A percentile compares a stretch with the other conserved stretches of the same genome.
Evolutionary conservation across 2,113 vertebrate species (phyloP).

Genomic region (Crotalus horridus): DNA sequence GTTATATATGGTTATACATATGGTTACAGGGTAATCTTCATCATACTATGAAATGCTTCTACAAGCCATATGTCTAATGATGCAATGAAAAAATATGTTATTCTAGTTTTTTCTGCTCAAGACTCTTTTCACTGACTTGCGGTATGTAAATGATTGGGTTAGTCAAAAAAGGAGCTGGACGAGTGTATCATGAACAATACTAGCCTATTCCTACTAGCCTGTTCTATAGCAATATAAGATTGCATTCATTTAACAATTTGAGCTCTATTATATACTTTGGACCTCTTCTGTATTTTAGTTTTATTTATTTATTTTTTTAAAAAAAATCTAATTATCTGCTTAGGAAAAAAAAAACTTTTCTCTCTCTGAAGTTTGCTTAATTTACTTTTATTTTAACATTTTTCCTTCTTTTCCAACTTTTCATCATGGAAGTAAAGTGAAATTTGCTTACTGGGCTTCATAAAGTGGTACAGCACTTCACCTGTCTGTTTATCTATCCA

Average conservation of each 20-base stretch:
- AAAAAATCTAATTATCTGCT: background rate
- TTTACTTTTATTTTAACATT: background rate
- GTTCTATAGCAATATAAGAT: background rate
- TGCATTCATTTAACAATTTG: background rate
- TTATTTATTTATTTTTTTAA: too few species aligned
- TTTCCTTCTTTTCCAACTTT: background rate
- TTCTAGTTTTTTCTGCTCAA: slow-evolving; percentile 45
- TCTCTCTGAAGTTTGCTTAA: background rate
- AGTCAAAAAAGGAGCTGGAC: slow-evolving; percentile 41
- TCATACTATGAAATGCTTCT: slow-evolving; percentile 28
- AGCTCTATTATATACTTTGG: background rate
- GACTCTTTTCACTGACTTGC: slow-evolving; percentile 35
- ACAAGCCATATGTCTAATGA: slow-evolving; percentile 47
- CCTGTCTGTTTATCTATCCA: background rate
- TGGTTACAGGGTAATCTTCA: slow-evolving; percentile 42
- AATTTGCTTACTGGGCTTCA: background rate
- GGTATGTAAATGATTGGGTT: slow-evolving; percentile 35
- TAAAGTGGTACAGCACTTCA: background rate
- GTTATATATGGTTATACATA: background rate
- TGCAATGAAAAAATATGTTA: slow-evolving; percentile 34
- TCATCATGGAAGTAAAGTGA: background rate
- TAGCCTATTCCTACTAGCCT: background rate
- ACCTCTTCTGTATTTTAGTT: background rate
- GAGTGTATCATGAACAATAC: slow-evolving; percentile 38
- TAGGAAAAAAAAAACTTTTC: background rate